Base-by-base conservation (phyloP, 1,140 invertebrate genomes). In the Bombus terrestris region DNA sequence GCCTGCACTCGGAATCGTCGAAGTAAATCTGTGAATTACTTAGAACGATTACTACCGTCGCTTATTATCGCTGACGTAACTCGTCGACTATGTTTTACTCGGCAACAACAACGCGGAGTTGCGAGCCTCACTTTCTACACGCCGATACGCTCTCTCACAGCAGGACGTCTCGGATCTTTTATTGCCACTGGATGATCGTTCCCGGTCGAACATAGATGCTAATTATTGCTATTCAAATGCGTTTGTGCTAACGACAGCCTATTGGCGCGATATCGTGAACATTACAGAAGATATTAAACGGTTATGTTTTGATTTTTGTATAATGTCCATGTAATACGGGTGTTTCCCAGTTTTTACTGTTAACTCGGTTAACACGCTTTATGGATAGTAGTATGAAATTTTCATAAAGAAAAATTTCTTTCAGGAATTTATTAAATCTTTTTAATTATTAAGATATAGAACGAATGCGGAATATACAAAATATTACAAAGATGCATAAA, bases 31-130 rank as follows among this genome's bases (percentile, higher is more conserved):
- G 74, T 76, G 79, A 89, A 89, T 89, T 89, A 86, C 75, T 89
- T 82, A 64, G 41, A 77, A 59, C 62, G 87, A 89, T 89, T 68
- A 53, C 88, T 82, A 89, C 69, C 64, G 35, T 83, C 83, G 74
- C 15, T 79, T 39, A 79, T 87, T 88, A 80, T 76, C 82, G 88
- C 83, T 89, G 88, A 89, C 80, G 88, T 82, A 89, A 89, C 64
- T 68, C 75, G 28, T n/a, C 13, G 73, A 32, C 85, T 81, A 88
- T 86, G 79, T 76, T 81, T 86, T 69, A 74, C 32, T 88, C 74
- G 62, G 18, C 32, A 22, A 18, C 35, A 66, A 89, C 75, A 85
- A 85, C 88, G 64, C 68, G 59, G 39, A 77, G 78, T 41, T 57
- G 77, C 83, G 75, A 66, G 43, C 72, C 41, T 37, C 84, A 74